Evolutionary conservation across 2,888 invertebrate genomes (phyloP).

Genomic region (Sialis fuliginosa): DNA sequence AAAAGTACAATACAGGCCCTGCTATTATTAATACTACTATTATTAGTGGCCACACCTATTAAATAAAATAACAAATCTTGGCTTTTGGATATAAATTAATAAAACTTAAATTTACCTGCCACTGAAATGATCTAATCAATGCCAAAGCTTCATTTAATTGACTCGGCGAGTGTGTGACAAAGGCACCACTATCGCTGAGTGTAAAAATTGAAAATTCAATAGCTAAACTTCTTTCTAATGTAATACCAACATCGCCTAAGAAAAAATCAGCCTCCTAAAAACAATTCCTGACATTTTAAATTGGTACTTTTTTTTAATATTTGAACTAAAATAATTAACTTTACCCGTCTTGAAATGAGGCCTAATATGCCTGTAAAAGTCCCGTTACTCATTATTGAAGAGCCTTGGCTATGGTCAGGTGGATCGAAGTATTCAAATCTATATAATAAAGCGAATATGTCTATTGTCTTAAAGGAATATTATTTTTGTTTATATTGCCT

Average conservation of each 20-base stretch:
- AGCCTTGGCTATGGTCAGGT: slow-evolving; percentile 53
- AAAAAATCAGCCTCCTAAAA: slow-evolving; percentile 50
- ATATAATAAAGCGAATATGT: no score
- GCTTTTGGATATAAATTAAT: neutral
- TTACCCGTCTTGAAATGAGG: slow-evolving; percentile 47
- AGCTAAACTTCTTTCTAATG: slow-evolving; percentile 49
- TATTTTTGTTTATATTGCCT: slow-evolving; percentile 9
- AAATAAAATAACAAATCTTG: neutral
- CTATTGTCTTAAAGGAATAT: no score
- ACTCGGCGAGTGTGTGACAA: slow-evolving; percentile 56
- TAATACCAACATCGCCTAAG: slow-evolving; percentile 56
- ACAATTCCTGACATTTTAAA: slow-evolving; percentile 1
- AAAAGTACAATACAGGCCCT: slow-evolving; percentile 49
- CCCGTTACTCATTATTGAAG: slow-evolving; percentile 40
- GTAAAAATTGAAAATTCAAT: slow-evolving; percentile 64
- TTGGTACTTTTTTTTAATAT: neutral
- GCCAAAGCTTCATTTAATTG: slow-evolving; percentile 56
- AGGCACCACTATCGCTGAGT: slow-evolving; percentile 58
- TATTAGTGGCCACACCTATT: slow-evolving; percentile 53
- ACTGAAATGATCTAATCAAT: slow-evolving; percentile 52
- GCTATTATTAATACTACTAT: slow-evolving; percentile 42
- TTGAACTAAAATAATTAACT: slow-evolving; percentile 1
- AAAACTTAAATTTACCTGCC: slow-evolving; percentile 32
- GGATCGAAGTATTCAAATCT: slow-evolving; percentile 55
- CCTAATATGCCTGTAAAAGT: slow-evolving; percentile 56